Conservation (phyloP, 2,113 vertebrate genomes). For the Indicator indicator region DNA sequence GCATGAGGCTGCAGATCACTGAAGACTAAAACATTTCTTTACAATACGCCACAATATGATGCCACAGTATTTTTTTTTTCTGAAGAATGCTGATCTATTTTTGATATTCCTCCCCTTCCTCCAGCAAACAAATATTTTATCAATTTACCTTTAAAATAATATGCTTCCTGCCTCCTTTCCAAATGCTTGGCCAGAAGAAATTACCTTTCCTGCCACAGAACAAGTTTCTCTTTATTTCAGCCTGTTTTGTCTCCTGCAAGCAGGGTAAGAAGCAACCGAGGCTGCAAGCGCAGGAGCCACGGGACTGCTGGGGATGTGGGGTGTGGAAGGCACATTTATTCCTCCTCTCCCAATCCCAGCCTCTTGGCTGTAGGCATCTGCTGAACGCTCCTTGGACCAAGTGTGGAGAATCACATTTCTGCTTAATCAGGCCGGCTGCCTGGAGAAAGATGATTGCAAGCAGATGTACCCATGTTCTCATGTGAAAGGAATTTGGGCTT, state of each 20-base stretch:
- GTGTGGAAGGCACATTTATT: conserved; percentile 55
- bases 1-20: neutral
- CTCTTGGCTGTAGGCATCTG: neutral
- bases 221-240: conserved; percentile 58
- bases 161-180: conserved; percentile 47
- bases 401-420: conserved; percentile 55
- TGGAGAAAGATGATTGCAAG: conserved; percentile 61
- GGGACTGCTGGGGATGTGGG: neutral
- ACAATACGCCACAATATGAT: neutral
- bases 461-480: conserved; percentile 59
- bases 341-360: conserved; percentile 4
- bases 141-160: conserved; percentile 68
- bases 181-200: conserved; percentile 50
- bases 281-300: neutral
- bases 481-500: conserved; percentile 54
- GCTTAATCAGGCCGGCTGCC: conserved; percentile 25
- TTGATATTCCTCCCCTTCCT: conserved; percentile 17
- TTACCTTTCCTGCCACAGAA: conserved; percentile 17
- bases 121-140: conserved; percentile 54
- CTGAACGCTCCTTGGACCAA: neutral
- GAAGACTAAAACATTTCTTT: neutral
- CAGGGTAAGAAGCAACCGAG: neutral
- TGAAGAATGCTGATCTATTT: neutral
- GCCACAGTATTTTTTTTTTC: neutral
- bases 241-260: conserved; percentile 14